Conservation (phyloP, 2,113 vertebrate species). For the Dromiciops gliroides region DNA sequence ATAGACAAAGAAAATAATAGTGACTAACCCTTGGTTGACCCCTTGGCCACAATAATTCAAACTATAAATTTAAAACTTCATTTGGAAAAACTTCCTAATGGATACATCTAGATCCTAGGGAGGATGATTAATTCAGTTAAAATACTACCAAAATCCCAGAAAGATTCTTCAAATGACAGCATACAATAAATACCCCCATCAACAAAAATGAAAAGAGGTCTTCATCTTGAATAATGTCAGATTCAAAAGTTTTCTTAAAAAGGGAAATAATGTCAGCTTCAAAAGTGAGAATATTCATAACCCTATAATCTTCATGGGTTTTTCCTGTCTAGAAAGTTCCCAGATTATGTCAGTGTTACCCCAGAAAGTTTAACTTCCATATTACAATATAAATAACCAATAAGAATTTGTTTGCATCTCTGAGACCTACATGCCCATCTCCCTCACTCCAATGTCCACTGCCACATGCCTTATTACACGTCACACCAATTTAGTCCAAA, state of each 20-base stretch:
- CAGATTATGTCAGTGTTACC: background rate
- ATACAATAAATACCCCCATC: conserved; percentile 1
- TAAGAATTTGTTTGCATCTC: background rate
- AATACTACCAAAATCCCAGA: background rate
- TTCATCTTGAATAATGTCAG: background rate
- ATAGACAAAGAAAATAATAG: background rate
- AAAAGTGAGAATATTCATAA: no score
- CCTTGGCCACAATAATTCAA: conserved; percentile 7
- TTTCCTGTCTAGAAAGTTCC: conserved; percentile 1
- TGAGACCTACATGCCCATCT: background rate
- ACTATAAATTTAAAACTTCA: background rate
- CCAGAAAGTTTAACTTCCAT: conserved; percentile 12
- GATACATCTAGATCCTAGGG: background rate
- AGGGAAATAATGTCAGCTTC: conserved; percentile 1
- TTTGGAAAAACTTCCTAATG: background rate
- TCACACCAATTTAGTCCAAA: background rate
- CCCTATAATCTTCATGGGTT: background rate
- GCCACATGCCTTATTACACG: background rate
- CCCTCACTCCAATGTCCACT: background rate
- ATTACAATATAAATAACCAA: background rate
- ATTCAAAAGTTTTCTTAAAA: no score
- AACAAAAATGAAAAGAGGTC: background rate
- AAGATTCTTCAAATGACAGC: background rate
- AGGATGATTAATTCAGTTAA: conserved; percentile 7
- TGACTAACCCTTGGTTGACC: background rate